Percentiles rank a stretch among this genome's conserved stretches.
These are phyloP conservation scores for Melanerpes formicivorus DNA, from an alignment of 2,113 vertebrate species.

Conservation along the genomic window DNA sequence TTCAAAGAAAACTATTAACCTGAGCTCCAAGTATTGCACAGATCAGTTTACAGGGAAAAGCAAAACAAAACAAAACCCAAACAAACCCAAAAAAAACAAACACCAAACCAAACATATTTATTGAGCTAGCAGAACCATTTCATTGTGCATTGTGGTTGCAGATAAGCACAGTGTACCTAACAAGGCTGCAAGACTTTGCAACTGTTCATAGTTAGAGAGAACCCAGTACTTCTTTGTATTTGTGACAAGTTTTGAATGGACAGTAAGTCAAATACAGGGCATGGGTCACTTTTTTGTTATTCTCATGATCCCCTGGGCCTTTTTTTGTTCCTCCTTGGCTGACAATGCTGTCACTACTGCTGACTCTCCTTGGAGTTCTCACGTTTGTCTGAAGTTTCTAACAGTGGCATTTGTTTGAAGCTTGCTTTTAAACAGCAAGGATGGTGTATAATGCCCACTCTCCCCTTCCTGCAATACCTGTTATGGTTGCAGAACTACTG, in stretches of 20 bases:
- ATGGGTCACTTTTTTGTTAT: neutral
- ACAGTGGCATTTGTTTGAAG: neutral
- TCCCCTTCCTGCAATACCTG: neutral
- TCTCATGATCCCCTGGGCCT: neutral
- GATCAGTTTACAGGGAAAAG: neutral
- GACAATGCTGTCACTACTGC: neutral
- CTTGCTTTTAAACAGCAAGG: neutral
- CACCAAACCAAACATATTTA: neutral
- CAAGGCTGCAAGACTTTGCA: neutral
- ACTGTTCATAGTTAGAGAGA: neutral
- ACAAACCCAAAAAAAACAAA: too few relatives aligned
- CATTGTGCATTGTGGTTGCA: rapidly evolving
- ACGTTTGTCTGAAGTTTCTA: neutral
- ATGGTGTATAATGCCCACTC: neutral
- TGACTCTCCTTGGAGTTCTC: neutral
- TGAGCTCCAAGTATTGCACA: neutral
- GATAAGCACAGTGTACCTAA: neutral
- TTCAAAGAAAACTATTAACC: neutral
- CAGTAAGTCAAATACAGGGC: neutral
- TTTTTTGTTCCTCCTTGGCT: neutral
- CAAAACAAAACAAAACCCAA: neutral
- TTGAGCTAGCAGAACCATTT: neutral
- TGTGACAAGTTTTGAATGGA: neutral
- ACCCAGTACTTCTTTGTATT: neutral
- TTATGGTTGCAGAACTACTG: neutral